Base-by-base conservation (phyloP, 2,797 vertebrate species). In the Spinus pinus region DNA sequence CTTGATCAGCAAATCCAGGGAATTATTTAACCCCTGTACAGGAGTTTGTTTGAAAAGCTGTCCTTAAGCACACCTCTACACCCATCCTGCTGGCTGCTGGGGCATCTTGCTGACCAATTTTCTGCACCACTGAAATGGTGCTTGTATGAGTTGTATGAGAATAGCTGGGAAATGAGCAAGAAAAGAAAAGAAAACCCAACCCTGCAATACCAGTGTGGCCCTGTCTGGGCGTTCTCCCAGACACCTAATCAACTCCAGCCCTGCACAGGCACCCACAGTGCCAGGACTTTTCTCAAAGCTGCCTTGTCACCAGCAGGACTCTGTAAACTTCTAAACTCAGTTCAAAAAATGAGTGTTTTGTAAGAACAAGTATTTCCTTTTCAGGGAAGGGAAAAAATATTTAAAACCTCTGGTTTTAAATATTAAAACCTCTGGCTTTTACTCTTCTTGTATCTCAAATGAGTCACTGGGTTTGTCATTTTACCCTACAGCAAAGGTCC, bases 231-330 rank as follows among this genome's bases (percentile, higher is more conserved):
- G 2, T 65, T 50, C 74, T 79, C 83, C 74, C 75, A 93, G 60
- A 58, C 71, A 78, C 64, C 17, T 86, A 87, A 93, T 85, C 35
- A 92, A 47, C 67, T 74, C 79, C 84, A 94, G 86, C 44, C 49
- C 78, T 91, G 60, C 75, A 46, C 66, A 83, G 88, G 72, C 64
- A 79, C 51, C 42, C 88, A 53, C 27, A 33, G 42, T 24, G 80
- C 39, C 74, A 93, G 69, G 35, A 82, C 74, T 95, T 27, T 56
- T 72, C 87, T 90, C 62, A 60, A 75, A 88, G 74, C 42, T 88
- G 41, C 62, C 77, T 44, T 79, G 33, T 53, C 69, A 88, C 51
- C 82, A 90, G 41, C 66, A 84, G 57, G 42, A 75, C 57, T 84
- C 62, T 33, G 44, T 67, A 74, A 93, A 91, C 51, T 77, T 66